These are phyloP conservation scores for Onychostoma macrolepis DNA, from an alignment of 2,113 vertebrate species.

Conservation along the genomic window DNA sequence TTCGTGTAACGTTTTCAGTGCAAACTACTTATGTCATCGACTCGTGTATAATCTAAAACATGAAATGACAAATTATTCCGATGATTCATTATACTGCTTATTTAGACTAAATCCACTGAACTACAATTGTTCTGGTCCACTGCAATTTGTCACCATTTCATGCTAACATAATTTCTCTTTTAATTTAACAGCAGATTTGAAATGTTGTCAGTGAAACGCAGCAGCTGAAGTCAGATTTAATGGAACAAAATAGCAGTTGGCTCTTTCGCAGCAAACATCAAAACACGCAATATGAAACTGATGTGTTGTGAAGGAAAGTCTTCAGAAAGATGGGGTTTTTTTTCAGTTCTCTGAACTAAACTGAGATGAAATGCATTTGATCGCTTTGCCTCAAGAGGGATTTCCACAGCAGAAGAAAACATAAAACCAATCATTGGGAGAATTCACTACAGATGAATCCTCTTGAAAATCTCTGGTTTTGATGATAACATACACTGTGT, in stretches of 20 bases:
- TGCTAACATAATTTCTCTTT: constrained; percentile 21
- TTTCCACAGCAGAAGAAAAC: constrained; percentile 23
- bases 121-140: constrained; percentile 9
- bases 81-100: constrained; percentile 16
- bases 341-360: not conserved
- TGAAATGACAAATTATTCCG: constrained; percentile 4
- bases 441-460: not conserved
- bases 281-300: constrained; percentile 7
- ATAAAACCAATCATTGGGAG: not conserved
- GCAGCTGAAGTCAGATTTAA: constrained; percentile 23
- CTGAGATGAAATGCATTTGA: constrained; percentile 15
- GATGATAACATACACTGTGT: constrained; percentile 12
- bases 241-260: constrained; percentile 8
- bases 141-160: constrained; percentile 23
- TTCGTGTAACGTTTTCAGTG: not conserved
- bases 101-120: not conserved
- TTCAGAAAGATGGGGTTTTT: not conserved
- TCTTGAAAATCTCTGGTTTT: constrained; percentile 3
- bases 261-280: constrained; percentile 26
- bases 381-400: constrained; percentile 10
- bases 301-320: not conserved
- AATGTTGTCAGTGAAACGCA: constrained; percentile 19
- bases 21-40: not conserved
- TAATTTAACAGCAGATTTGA: not conserved
- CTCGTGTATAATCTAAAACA: not conserved